Conservation (phyloP, 2,113 vertebrate genomes). For the Tragelaphus imberbis region DNA sequence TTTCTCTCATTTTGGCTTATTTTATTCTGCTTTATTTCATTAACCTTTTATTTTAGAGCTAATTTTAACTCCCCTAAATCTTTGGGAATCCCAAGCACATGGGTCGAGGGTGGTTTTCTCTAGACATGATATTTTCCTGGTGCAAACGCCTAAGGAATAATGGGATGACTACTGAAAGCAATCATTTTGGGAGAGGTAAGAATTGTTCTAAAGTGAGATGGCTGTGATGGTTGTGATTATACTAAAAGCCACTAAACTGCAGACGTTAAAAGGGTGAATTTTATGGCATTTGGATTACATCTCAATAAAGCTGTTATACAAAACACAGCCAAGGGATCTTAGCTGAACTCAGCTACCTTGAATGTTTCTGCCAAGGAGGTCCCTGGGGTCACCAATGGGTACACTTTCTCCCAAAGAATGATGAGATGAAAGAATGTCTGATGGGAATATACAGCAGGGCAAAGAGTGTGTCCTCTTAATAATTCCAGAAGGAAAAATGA, state of each 20-base stretch:
- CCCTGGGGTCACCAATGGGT: background rate
- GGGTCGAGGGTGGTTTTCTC: background rate
- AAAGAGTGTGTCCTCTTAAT: background rate
- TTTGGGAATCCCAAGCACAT: background rate
- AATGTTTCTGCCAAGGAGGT: background rate
- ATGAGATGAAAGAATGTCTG: accelerated
- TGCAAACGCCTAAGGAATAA: background rate
- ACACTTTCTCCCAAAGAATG: background rate
- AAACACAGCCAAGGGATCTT: background rate
- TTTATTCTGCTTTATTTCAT: background rate
- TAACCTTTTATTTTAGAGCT: background rate
- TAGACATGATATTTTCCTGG: background rate
- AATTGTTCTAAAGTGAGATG: background rate
- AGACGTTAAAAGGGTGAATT: background rate
- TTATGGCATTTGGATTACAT: background rate
- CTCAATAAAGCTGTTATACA: background rate
- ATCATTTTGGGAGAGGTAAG: accelerated
- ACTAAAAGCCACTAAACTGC: background rate
- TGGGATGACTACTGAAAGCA: background rate
- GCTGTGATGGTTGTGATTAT: background rate
- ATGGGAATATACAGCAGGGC: background rate
- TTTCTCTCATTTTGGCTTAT: background rate
- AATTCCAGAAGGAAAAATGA: background rate
- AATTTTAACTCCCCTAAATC: background rate
- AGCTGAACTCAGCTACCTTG: background rate